Evolutionary conservation across 2,113 vertebrate genomes (phyloP), one percentile per base, ranked within the genome.

Genomic region (Python bivittatus): DNA sequence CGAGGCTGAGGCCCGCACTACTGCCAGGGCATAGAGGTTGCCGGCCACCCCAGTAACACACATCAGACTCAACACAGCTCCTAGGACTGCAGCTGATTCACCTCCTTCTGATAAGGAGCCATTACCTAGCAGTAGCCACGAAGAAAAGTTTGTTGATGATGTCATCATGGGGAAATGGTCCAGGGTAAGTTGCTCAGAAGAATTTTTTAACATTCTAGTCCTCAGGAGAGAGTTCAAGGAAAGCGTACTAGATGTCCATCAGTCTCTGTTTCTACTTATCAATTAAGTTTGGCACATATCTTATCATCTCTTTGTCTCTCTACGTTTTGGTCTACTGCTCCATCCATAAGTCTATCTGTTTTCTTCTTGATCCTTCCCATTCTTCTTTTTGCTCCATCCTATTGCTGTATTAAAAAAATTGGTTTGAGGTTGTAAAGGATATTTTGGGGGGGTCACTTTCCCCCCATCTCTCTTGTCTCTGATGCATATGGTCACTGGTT

Each of bases 11-110:
- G 97, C 96, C 87, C 98, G 97, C 92, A 96, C 97, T 84, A 98
- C 97, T 3, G 94, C 97, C 89, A 98, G 87, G 58, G 98, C 98
- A 95, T 98, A 98, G n/a, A 98, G 96, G 96, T 98, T 98, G 22
- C 98, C 98, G 12, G 96, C 96, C 94, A 98, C 98, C 38, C 98
- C 98, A 72, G 97, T 94, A 91, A 98, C 93, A 61, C 98, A 98
- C 95, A 98, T 97, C 72, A 98, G 97, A 7, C 98, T 98, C 58
- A 98, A 97, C 29, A 98, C 93, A 60, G 97, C 97, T 95, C 98
- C 98, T 94, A 98, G 98, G 33, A 98, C 97, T 72, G 97, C 98
- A 0, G 98, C 98, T 92, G 97, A 98, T 48, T 91, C 88, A 0
- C 27, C 79, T 64, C 91, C 93, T 27, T 90, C 90, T 5, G 9